Conservation (phyloP, 2,797 vertebrate genomes). For the Amazona finschi region DNA sequence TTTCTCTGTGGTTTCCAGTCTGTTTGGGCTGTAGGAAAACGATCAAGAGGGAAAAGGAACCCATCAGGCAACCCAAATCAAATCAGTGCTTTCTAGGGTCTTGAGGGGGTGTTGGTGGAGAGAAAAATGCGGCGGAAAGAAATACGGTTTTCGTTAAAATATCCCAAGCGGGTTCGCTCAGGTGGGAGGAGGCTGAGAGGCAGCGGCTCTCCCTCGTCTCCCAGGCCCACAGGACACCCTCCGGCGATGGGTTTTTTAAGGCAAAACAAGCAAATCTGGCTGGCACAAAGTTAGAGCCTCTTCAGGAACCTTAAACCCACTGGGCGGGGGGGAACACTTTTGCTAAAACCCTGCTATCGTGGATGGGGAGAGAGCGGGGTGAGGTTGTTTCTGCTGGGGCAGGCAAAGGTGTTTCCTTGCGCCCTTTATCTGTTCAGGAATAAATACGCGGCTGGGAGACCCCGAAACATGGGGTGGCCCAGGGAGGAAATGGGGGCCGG, state of each 20-base stretch:
- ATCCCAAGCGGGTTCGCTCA: background rate
- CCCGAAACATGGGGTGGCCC: background rate
- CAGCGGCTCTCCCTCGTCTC: background rate
- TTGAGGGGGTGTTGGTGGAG: background rate
- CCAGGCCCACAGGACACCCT: too few species aligned
- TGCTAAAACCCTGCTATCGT: background rate
- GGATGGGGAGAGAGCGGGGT: background rate
- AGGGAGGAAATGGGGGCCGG: background rate
- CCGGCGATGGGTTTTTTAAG: background rate
- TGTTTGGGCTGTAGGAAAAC: slow-evolving; percentile 32
- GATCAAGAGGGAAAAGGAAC: background rate
- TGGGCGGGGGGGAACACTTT: background rate
- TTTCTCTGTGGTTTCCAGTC: slow-evolving; percentile 59
- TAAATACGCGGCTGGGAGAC: background rate
- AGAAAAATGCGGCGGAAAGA: background rate
- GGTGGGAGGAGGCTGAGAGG: background rate
- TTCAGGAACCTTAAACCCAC: background rate
- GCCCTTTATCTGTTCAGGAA: background rate
- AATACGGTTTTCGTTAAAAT: background rate
- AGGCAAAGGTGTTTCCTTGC: background rate
- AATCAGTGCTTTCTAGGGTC: background rate
- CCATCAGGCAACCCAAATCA: background rate
- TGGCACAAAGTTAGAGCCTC: background rate
- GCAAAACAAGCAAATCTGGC: background rate
- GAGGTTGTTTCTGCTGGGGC: background rate